Base-by-base conservation (phyloP, 2,888 invertebrate genomes). In the Sminthurinus aureus region DNA sequence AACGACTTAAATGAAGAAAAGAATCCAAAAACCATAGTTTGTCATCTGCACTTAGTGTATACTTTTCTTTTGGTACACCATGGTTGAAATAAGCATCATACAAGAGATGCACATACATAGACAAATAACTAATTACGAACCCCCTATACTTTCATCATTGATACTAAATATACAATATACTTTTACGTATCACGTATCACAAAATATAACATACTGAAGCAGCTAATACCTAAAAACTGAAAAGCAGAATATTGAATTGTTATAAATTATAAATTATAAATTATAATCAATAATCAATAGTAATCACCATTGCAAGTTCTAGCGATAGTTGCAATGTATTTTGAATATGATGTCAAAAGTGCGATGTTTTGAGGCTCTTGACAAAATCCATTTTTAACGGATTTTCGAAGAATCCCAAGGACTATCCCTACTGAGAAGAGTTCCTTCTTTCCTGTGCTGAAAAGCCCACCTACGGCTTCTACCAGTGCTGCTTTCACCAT, bases 21-120 rank as follows among this genome's bases (percentile, higher is more conserved):
- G 88, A 85, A 71, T 88, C 88, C 74, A 88, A 73, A 66, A 87
- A 87, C 88, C 88, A 88, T n/a, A 86, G 76, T 26, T 85, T 85
- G 38, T 86, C 85, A 8, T 84, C 84, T 13, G 73, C 82, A 22
- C 82, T 73, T 51, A 88, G 26, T 3, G 71, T 11, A 8, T 20
- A 24, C 24, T 81, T 77, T 13, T 79, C 85, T 79, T n/a, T n/a
- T n/a, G n/a, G n/a, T n/a, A n/a, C n/a, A n/a, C n/a, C n/a, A n/a
- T n/a, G n/a, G n/a, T n/a, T n/a, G n/a, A n/a, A n/a, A n/a, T n/a
- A n/a, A n/a, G n/a, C n/a, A n/a, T n/a, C n/a, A n/a, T n/a, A n/a
- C n/a, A n/a, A n/a, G n/a, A n/a, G n/a, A n/a, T n/a, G n/a, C n/a
- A n/a, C n/a, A n/a, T n/a, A n/a, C n/a, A n/a, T n/a, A n/a, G n/a